phyloP scores from a whole-genome alignment of 2,888 invertebrate genomes.

The Dendrolimus pini region DNA sequence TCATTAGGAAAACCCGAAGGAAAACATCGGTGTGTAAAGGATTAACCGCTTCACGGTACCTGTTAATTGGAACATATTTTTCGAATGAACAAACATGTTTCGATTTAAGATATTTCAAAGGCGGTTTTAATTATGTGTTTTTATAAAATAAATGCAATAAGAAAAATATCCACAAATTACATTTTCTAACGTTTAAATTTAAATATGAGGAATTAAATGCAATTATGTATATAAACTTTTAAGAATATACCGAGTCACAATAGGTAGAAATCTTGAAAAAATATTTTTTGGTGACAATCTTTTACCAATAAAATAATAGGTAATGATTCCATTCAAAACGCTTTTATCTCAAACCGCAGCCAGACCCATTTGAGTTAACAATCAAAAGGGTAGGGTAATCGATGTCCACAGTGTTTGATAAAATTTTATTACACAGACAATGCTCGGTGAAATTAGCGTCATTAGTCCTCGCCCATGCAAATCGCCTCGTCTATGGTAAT shows the following conservation, averaged over 20 bases:
- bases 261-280: no score
- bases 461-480: conserved; percentile 48
- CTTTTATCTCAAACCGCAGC: not conserved
- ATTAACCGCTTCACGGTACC: conserved; percentile 40
- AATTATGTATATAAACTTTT: no score
- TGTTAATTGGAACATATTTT: conserved; percentile 40
- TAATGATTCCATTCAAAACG: conserved; percentile 2
- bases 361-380: conserved; percentile 10
- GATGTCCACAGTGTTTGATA: conserved; percentile 44
- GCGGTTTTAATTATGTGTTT: not conserved
- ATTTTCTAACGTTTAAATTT: no score
- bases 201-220: no score
- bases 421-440: conserved; percentile 55
- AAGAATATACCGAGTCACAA: no score
- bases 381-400: conserved; percentile 31
- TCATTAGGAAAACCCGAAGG: conserved; percentile 53
- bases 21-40: conserved; percentile 38
- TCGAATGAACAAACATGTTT: conserved; percentile 27
- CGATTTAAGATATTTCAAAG: not conserved
- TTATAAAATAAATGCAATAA: not conserved
- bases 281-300: no score
- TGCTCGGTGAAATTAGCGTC: conserved; percentile 53
- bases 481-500: conserved; percentile 41
- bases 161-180: no score
- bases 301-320: no score